Evolutionary conservation across 2,113 vertebrate genomes (phyloP).

Genomic region (Prionailurus bengalensis): DNA sequence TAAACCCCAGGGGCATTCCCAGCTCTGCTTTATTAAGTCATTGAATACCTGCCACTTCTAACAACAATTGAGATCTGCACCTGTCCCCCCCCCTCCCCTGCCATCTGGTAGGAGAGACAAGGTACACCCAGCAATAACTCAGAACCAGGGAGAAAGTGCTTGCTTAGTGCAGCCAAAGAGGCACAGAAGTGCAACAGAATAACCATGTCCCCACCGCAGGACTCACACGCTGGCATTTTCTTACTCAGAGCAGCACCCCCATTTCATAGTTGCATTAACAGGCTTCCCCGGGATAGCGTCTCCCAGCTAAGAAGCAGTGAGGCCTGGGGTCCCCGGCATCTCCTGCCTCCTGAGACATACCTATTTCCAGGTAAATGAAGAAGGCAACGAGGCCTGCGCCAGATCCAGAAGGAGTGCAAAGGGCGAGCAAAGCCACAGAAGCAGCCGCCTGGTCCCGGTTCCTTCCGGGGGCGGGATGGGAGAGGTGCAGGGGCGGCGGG

Average conservation of each 20-base stretch:
- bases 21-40: neutral
- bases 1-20: neutral
- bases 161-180: neutral
- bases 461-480: neutral
- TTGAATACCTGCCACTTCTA: slow-evolving; percentile 12
- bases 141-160: neutral
- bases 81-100: neutral
- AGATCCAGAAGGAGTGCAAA: neutral
- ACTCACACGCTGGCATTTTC: neutral
- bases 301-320: neutral
- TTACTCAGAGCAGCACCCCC: neutral
- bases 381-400: neutral
- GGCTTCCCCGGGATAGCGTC: neutral
- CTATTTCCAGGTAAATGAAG: neutral
- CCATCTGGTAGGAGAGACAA: neutral
- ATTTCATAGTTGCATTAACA: neutral
- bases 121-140: neutral
- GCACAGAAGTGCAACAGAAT: neutral
- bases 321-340: neutral
- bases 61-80: neutral
- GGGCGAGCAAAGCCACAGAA: neutral
- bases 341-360: neutral
- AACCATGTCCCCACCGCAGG: neutral
- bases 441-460: neutral
- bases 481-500: neutral